phyloP scores from a whole-genome alignment of 2,113 vertebrate species.

The Mionectes macconnelli region DNA sequence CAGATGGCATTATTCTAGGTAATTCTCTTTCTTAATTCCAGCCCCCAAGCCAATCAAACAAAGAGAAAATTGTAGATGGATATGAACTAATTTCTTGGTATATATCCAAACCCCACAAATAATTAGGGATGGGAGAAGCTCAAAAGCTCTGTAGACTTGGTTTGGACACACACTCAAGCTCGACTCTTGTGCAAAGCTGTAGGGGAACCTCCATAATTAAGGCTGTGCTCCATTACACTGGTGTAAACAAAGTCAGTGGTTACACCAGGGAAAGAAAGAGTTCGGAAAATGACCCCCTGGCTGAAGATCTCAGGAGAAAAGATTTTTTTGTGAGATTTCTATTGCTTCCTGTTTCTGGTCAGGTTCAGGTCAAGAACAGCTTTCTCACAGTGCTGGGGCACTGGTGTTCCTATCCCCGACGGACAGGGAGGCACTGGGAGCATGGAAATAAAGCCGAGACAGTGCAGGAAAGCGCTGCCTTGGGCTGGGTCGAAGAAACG shows the following conservation, averaged over 20 bases:
- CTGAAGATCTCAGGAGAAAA: constrained; percentile 57
- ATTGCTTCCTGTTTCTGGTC: constrained; percentile 68
- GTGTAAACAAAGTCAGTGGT: constrained; percentile 50
- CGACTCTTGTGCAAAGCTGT: not conserved
- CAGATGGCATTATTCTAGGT: constrained; percentile 52
- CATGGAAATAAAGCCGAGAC: constrained; percentile 31
- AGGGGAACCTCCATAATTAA: constrained; percentile 47
- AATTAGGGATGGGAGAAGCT: constrained; percentile 39
- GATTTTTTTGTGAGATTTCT: constrained; percentile 16
- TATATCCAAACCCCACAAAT: constrained; percentile 56
- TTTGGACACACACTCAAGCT: constrained; percentile 31
- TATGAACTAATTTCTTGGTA: constrained; percentile 56
- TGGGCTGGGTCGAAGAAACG: not conserved
- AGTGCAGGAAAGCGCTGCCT: not conserved
- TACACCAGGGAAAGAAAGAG: constrained; percentile 54
- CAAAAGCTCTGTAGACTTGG: constrained; percentile 42
- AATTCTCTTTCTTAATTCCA: constrained; percentile 43
- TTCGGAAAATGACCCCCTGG: constrained; percentile 34
- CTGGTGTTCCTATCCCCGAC: not conserved
- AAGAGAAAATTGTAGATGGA: constrained; percentile 30
- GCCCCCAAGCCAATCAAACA: constrained; percentile 45
- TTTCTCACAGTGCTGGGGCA: constrained; percentile 59
- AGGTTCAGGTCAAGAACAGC: constrained; percentile 61
- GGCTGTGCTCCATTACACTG: constrained; percentile 29
- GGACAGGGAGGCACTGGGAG: not conserved